phyloP scores from a whole-genome alignment of 2,113 vertebrate species.

The Laterallus jamaicensis region DNA sequence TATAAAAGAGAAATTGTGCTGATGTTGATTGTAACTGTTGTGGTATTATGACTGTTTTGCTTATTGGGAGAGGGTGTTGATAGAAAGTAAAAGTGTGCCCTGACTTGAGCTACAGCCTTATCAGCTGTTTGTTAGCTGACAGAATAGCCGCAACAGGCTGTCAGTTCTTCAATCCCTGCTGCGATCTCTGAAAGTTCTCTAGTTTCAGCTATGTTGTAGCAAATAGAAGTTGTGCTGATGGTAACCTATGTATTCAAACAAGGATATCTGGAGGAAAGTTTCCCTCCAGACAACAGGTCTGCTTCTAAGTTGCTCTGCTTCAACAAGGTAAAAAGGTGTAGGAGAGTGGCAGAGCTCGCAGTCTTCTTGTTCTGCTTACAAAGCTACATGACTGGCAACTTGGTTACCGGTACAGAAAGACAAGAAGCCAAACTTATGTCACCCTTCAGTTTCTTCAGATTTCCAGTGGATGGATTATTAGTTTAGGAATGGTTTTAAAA shows the following conservation, averaged over 20 bases:
- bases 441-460: neutral
- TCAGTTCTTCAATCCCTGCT: neutral
- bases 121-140: neutral
- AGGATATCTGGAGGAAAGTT: neutral
- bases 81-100: neutral
- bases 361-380: neutral
- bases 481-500: neutral
- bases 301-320: neutral
- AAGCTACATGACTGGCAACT: rapidly evolving
- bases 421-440: neutral
- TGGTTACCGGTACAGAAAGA: neutral
- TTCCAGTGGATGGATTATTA: neutral
- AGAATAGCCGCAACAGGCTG: neutral
- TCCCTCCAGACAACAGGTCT: neutral
- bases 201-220: neutral
- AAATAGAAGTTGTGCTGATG: neutral
- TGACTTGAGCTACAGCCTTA: neutral
- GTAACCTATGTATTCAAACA: neutral
- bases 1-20: neutral
- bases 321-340: neutral
- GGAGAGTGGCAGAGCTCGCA: neutral
- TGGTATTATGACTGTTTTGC: neutral
- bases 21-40: neutral
- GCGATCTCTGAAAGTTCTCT: neutral
- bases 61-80: neutral